Evolutionary conservation across 92 coral and sea anemone genomes (phyloP), one percentile per base, ranked within the genome.

Genomic region (Anthopleura xanthogrammica): DNA sequence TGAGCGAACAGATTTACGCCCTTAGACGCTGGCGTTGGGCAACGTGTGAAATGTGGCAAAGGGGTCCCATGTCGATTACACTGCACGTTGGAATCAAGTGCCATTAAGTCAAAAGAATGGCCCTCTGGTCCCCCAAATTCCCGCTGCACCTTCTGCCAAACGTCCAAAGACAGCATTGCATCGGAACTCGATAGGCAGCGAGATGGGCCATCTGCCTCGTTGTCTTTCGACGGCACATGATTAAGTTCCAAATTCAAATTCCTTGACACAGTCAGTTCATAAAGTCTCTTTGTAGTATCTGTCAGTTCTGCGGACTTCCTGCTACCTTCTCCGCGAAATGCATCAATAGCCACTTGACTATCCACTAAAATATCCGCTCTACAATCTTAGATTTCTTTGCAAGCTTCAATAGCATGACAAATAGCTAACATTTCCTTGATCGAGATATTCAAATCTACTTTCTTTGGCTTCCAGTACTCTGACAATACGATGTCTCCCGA

Each of bases 201-300:
- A n/a, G 90, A 87, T 1, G 89, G 85, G 16, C 75, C 85, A 80
- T 86, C 89, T 7, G 89, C 89, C 36, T 43, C 62, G 24, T 86
- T 86, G 12, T 23, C 88, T 1, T 50, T 48, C 13, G 83, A 85
- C 7, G 79, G 66, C 16, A 85, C 56, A 50, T 79, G 60, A 22
- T 16, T 42, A n/a, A 83, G 42, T n/a, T 76, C 43, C 4, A 84
- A 75, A 4, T 72, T 52, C 8, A 85, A 20, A 60, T 78, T 71
- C 16, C 70, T 55, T 23, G 73, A 14, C 29, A 41, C 70, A 40
- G 19, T 52, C 13, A 16, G 60, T 0, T 16, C 17, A 42, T 29
- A 83, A 19, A 83, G 22, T 36, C 76, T 22, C 42, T 73, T 83
- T 41, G 82, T 83, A 6, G 74, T 75, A 17, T 42, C 54, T 41